Evolutionary conservation across 1,140 invertebrate species (phyloP).

Genomic region (Sinella curviseta): DNA sequence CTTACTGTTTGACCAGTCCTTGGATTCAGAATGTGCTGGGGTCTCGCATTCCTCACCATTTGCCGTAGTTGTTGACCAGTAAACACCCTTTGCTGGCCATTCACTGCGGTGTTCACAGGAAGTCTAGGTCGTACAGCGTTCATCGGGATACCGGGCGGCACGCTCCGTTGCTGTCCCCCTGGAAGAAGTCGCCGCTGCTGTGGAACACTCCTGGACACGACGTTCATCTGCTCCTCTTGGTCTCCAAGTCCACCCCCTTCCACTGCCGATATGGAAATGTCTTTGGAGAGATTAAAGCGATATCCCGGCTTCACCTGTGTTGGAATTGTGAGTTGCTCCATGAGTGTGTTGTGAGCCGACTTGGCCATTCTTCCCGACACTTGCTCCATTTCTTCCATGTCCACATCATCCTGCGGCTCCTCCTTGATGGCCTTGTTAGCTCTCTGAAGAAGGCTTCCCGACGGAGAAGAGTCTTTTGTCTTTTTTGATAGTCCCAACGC

Average conservation of each 20-base stretch:
- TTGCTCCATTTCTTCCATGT: background rate
- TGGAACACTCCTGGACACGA: background rate
- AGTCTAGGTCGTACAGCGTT: background rate
- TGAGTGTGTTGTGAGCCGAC: conserved; percentile 12
- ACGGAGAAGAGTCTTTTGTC: background rate
- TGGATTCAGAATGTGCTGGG: background rate
- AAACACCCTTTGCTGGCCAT: background rate
- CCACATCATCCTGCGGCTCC: background rate
- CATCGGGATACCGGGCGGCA: conserved; percentile 35
- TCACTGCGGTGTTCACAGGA: background rate
- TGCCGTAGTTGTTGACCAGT: conserved; percentile 6
- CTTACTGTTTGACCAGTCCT: background rate
- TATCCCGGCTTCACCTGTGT: conserved; percentile 43
- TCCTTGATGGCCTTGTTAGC: conserved; percentile 27
- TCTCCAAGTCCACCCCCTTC: background rate
- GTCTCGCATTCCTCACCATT: conserved; percentile 7
- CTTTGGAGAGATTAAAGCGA: conserved; percentile 49
- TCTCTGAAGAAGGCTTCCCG: conserved; percentile 24
- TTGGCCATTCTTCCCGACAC: background rate
- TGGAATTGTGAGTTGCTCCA: conserved; percentile 42
- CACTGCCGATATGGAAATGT: conserved; percentile 48
- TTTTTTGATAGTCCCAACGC: conserved; percentile 12
- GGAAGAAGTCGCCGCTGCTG: background rate
- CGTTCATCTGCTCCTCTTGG: background rate
- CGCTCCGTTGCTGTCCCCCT: background rate